These are phyloP conservation scores for Phymastichus coffea DNA, from an alignment of 1,140 invertebrate species.

Conservation along the genomic window DNA sequence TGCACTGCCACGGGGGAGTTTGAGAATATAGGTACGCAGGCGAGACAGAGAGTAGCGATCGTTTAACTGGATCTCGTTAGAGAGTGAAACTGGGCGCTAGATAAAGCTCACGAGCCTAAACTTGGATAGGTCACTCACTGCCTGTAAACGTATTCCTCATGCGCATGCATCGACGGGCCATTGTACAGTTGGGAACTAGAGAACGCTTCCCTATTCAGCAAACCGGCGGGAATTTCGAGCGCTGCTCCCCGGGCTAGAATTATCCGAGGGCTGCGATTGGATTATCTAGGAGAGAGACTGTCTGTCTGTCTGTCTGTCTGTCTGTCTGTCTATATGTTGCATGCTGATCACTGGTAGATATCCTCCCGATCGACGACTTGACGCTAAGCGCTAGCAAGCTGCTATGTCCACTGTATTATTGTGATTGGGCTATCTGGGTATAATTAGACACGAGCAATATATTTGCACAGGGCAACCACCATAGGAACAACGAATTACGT, in stretches of 20 bases:
- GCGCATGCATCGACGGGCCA: conserved; percentile 42
- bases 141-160: conserved; percentile 18
- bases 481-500: too few relatives aligned
- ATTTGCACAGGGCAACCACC: too few relatives aligned
- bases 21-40: too few relatives aligned
- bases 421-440: too few relatives aligned
- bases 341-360: too few relatives aligned
- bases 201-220: conserved; percentile 51
- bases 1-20: not conserved
- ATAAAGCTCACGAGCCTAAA: too few relatives aligned
- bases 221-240: conserved; percentile 55
- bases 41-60: conserved; percentile 10
- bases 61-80: conserved; percentile 48
- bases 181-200: conserved; percentile 42
- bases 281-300: conserved; percentile 44
- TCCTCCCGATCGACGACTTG: too few relatives aligned
- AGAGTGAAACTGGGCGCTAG: conserved; percentile 28
- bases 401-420: too few relatives aligned
- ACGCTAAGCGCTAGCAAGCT: too few relatives aligned
- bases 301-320: conserved; percentile 14
- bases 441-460: too few relatives aligned
- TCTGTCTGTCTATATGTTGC: conserved; percentile 13
- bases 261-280: conserved; percentile 56
- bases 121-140: not conserved
- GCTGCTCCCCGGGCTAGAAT: conserved; percentile 53